Conservation (phyloP, 1,140 invertebrate genomes). For the Drosophila quadrilineata region DNA sequence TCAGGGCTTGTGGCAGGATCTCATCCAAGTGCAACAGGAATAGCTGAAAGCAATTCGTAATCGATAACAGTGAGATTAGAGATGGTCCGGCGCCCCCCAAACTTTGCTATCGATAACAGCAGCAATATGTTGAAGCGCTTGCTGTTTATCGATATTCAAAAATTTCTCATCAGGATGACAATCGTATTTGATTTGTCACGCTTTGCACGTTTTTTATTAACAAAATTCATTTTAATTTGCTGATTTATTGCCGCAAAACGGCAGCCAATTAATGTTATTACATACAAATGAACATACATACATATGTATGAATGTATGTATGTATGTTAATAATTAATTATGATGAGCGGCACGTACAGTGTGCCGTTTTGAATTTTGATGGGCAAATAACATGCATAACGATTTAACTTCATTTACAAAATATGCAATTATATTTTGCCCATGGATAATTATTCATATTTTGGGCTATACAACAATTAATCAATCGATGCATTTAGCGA, state of each 20-base stretch:
- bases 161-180: too few relatives aligned
- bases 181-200: too few relatives aligned
- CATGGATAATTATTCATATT: constrained; percentile 12
- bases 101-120: too few relatives aligned
- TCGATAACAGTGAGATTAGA: neutral
- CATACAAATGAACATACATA: neutral
- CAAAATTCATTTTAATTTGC: too few relatives aligned
- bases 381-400: constrained; percentile 6
- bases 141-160: too few relatives aligned
- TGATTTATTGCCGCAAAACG: too few relatives aligned
- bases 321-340: constrained; percentile 8
- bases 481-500: neutral
- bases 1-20: constrained; percentile 85
- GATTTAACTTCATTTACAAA: neutral
- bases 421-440: constrained; percentile 11
- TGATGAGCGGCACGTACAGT: constrained; percentile 20
- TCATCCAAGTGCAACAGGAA: constrained; percentile 92
- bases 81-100: too few relatives aligned
- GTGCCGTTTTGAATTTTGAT: neutral
- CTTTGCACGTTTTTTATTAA: too few relatives aligned
- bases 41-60: constrained; percentile 83
- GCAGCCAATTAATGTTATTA: constrained; percentile 15
- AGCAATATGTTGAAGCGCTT: too few relatives aligned
- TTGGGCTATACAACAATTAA: neutral
- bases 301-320: neutral